Evolutionary conservation across 30 jellyfish, hydroid and myxozoan species (phyloP), one percentile per base, ranked within the genome.

Genomic region (Cassiopea xamachana): DNA sequence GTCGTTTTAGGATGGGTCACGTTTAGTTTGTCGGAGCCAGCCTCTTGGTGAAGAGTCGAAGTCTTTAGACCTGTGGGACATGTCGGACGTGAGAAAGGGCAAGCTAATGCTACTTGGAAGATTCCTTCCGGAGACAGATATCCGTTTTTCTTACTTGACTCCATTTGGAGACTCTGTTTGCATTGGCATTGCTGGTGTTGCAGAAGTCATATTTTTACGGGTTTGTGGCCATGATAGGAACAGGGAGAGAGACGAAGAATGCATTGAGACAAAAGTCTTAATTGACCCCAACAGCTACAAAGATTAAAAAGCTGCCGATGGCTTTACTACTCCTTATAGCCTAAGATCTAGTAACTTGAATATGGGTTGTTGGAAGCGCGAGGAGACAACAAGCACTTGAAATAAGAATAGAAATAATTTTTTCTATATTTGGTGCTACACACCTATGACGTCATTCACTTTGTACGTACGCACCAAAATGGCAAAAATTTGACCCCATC

Each of bases 61-160:
- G 62, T 68, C 93, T 9, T 5, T 89, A 5, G 95, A 77, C 5
- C 67, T 94, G 60, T 89, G 89, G 96, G 97, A 94, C 71, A 58
- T 85, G 76, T 51, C 96, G 27, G 55, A 75, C 27, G 77, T 94
- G 14, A 58, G 72, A 67, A 72, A 81, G 27, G 91, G 94, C 12
- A 75, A 88, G 19, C n/a, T 93, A 44, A 73, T 5, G 48, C 51
- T 45, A 69, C 55, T 87, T 1, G 98, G 95, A 12, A 50, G 71
- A 48, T 84, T 94, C 89, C 72, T 89, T 51, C 98, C 98, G 8
- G 98, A 94, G 58, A 85, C 96, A 45, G 97, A 84, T 78, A 50
- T 79, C 44, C 89, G 98, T 48, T 89, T 94, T 75, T 44, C 73
- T n/a, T 49, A 89, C 75, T 8, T 94, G 48, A 55, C 92, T 1